These are phyloP conservation scores for Meteorus sp. DNA, from an alignment of 1,140 invertebrate species.

Conservation along the genomic window DNA sequence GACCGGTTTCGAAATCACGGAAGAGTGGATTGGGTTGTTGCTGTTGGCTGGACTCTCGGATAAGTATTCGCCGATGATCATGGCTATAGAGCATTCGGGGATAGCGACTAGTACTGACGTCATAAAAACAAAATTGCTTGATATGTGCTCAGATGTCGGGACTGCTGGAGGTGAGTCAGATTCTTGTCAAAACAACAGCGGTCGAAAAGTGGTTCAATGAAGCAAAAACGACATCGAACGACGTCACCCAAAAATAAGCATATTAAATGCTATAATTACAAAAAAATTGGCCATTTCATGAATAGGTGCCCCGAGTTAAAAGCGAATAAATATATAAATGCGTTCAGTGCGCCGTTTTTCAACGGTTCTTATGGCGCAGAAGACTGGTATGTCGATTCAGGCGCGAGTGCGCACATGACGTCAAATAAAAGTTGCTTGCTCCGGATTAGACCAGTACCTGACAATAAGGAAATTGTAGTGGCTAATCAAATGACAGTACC, in stretches of 20 bases:
- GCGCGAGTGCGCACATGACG: not conserved
- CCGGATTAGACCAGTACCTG: not conserved
- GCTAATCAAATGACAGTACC: not conserved
- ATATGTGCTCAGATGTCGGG: not conserved
- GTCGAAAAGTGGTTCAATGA: not conserved
- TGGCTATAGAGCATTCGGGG: too few species aligned
- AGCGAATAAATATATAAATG: not conserved
- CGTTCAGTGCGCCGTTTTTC: not conserved
- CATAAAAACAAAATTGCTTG: conserved; percentile 30
- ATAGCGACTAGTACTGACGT: conserved; percentile 26
- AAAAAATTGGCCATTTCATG: not conserved
- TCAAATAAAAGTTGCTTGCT: not conserved
- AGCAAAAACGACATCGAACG: not conserved
- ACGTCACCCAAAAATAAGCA: too few species aligned
- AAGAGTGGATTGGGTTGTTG: conserved; percentile 21
- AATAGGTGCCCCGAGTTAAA: not conserved
- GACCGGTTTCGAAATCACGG: conserved; percentile 1
- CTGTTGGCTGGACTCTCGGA: conserved; percentile 12
- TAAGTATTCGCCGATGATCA: conserved; percentile 18
- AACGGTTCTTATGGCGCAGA: not conserved
- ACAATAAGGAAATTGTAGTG: not conserved
- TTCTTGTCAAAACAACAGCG: not conserved
- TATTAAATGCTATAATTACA: not conserved
- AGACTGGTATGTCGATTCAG: not conserved
- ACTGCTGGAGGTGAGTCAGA: too few species aligned